phyloP scores from a whole-genome alignment of 2,888 invertebrate genomes.

The Ceriagrion tenellum region DNA sequence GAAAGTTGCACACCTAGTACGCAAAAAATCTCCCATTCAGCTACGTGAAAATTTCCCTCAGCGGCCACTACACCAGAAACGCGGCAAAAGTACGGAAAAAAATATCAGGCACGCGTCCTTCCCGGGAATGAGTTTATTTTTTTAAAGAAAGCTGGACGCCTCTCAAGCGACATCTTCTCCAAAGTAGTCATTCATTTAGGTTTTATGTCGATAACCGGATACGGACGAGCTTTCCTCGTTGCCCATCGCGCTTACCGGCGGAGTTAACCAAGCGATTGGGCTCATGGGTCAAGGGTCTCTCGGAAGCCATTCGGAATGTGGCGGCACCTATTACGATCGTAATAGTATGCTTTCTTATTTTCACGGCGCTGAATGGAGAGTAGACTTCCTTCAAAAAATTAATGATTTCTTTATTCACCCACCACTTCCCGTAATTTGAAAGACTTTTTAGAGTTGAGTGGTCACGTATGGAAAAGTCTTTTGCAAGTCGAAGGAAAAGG shows the following conservation, averaged over 20 bases:
- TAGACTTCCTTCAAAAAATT: not conserved
- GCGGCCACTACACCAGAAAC: too few relatives aligned
- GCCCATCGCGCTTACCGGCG: not conserved
- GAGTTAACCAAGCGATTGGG: not conserved
- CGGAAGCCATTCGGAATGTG: not conserved
- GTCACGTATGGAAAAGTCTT: too few relatives aligned
- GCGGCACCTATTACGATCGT: not conserved
- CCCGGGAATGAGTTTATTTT: too few relatives aligned
- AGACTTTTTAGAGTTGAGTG: too few relatives aligned
- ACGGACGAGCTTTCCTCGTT: not conserved
- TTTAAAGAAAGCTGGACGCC: not conserved
- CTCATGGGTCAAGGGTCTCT: not conserved
- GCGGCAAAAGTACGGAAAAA: too few relatives aligned
- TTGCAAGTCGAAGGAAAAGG: too few relatives aligned
- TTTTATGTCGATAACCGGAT: not conserved
- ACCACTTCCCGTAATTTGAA: not conserved
- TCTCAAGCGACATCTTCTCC: not conserved
- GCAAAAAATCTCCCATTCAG: too few relatives aligned
- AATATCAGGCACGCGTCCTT: too few relatives aligned
- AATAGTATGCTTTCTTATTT: not conserved
- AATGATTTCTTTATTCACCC: not conserved
- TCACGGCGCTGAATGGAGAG: not conserved
- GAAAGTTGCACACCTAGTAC: too few relatives aligned
- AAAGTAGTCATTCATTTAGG: not conserved
- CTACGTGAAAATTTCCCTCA: too few relatives aligned